A percentile compares a stretch with the other conserved stretches of the same genome.
Evolutionary conservation across 2,797 vertebrate species (phyloP).

Genomic region (Malacoctenus gilli): DNA sequence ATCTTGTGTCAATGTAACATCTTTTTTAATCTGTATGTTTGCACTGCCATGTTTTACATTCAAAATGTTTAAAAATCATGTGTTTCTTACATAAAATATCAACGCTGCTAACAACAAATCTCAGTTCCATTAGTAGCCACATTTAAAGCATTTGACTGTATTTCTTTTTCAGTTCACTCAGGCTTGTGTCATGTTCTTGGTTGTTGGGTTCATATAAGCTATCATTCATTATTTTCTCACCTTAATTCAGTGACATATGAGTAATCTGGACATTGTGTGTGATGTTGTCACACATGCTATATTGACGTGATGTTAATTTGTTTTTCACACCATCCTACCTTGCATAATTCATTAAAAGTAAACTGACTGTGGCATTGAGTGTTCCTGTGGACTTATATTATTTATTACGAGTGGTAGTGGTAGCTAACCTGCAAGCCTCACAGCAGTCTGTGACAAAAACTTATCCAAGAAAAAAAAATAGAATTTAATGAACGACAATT

Average conservation of each 20-base stretch:
- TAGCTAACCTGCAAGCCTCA: no score
- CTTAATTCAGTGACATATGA: conserved; percentile 10
- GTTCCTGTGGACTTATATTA: no score
- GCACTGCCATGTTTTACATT: conserved; percentile 19
- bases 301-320: no score
- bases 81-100: conserved; percentile 19
- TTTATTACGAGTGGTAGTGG: no score
- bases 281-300: no score
- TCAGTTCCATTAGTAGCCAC: conserved; percentile 4
- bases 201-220: conserved; percentile 41
- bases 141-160: conserved; percentile 19
- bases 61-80: conserved; percentile 3
- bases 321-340: no score
- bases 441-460: no score
- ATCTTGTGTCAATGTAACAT: conserved; percentile 6
- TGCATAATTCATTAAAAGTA: no score
- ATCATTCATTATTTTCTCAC: conserved; percentile 18
- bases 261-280: no score
- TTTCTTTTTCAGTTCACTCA: conserved; percentile 32
- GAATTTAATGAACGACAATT: no score
- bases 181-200: conserved; percentile 22
- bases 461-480: no score
- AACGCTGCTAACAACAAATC: conserved; percentile 44
- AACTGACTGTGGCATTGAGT: no score
- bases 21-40: neutral